Conservation (phyloP, 2,113 vertebrate genomes). For the Suncus etruscus region DNA sequence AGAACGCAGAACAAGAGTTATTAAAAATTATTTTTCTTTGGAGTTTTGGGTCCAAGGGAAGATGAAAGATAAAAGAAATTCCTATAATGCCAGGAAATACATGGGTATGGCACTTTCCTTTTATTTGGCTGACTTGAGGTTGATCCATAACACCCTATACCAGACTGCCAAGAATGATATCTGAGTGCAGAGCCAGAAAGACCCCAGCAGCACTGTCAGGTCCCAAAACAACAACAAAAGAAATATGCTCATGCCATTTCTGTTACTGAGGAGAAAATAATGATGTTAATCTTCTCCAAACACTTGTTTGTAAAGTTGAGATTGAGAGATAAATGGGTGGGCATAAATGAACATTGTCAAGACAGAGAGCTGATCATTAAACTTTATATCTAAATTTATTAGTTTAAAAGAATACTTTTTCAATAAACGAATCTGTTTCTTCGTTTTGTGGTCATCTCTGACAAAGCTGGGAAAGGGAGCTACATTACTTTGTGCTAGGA, state of each 20-base stretch:
- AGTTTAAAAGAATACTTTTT: constrained; percentile 43
- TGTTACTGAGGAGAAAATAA: neutral
- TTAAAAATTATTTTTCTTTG: constrained; percentile 8
- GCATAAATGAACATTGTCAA: constrained; percentile 10
- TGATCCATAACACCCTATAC: too few species aligned
- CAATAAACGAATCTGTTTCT: neutral
- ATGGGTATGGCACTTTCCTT: too few species aligned
- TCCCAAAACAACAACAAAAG: too few species aligned
- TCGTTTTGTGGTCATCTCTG: too few species aligned
- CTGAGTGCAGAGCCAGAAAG: too few species aligned
- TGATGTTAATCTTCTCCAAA: constrained; percentile 6
- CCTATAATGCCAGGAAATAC: too few species aligned
- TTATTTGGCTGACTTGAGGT: too few species aligned
- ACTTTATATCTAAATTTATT: constrained; percentile 36
- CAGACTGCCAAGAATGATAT: too few species aligned
- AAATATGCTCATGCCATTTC: neutral
- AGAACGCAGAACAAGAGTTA: constrained; percentile 7
- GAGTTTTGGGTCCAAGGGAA: neutral
- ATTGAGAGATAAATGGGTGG: neutral
- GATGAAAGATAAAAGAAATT: neutral
- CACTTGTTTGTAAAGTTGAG: neutral
- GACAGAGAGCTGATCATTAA: constrained; percentile 29
- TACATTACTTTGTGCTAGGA: too few species aligned
- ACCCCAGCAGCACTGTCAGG: too few species aligned
- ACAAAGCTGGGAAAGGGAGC: too few species aligned